Conservation (phyloP, 2,797 vertebrate species). For the Danionella dracula region DNA sequence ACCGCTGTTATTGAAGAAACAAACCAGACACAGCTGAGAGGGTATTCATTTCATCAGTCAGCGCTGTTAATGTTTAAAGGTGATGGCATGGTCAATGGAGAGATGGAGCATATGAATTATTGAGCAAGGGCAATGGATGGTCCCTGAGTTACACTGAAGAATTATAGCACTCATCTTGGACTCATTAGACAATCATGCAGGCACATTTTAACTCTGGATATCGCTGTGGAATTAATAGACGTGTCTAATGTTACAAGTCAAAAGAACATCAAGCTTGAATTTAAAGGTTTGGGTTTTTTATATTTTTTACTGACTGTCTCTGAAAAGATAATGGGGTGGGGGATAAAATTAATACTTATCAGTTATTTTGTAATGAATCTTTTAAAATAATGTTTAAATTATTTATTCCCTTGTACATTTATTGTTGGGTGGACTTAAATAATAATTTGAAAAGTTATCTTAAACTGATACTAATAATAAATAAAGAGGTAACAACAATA, state of each 20-base stretch:
- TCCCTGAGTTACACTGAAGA: conserved; percentile 12
- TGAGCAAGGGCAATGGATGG: conserved; percentile 50
- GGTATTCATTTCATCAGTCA: conserved; percentile 56
- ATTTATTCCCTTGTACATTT: too few relatives aligned
- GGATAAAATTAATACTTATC: too few relatives aligned
- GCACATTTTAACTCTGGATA: conserved; percentile 13
- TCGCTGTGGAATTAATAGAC: conserved; percentile 3
- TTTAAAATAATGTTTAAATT: too few relatives aligned
- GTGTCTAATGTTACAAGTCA: not conserved
- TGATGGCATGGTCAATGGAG: conserved; percentile 42
- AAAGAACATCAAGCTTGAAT: not conserved
- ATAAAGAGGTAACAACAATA: too few relatives aligned
- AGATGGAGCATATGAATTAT: conserved; percentile 60
- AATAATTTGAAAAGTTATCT: too few relatives aligned
- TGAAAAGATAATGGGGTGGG: too few relatives aligned
- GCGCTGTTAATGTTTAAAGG: conserved; percentile 54
- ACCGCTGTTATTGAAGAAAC: too few relatives aligned
- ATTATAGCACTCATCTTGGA: conserved; percentile 23
- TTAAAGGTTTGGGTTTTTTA: not conserved
- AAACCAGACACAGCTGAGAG: not conserved
- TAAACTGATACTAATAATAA: too few relatives aligned
- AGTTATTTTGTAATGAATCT: too few relatives aligned
- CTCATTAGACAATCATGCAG: conserved; percentile 29
- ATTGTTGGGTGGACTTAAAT: too few relatives aligned
- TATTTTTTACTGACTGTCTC: too few relatives aligned